Evolutionary conservation across 2,888 invertebrate genomes (phyloP), one percentile per base, ranked within the genome.

Genomic region (Drosophila differens): DNA sequence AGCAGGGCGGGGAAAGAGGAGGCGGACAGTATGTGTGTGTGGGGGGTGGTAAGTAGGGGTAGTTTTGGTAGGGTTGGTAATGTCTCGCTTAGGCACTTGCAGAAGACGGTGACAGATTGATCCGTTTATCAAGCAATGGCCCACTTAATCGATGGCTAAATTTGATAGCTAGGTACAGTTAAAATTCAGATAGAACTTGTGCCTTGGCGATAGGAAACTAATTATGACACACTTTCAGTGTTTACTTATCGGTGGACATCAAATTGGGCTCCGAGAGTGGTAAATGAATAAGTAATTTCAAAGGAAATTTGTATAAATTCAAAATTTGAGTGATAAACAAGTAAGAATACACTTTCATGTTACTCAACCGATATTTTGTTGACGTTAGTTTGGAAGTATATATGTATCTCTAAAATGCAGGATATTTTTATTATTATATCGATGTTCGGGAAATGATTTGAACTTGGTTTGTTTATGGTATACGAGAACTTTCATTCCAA

Each of bases 41-140:
- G 33, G 7, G 3, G 32, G 35, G 0, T 14, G 9, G 28, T 22
- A 16, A 4, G 19, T 39, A 28, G 12, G 39, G 6, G n/a, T 33
- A 12, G 28, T 32, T 28, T 59, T 60, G 54, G 60, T 14, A 16
- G 47, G 22, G 7, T 25, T 7, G 14, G 14, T 47, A 47, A 22
- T 47, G 47, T 47, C 22, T 22, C 4, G 22, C 7, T 14, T 47
- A 9, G 25, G 47, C 44, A 44, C 60, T 39, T 19, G 70, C 52
- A 6, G 58, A 28, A 25, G 2, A 19, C 16, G 28, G n/a, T 32
- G 35, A 39, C 53, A 33, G 70, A 59, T 63, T 67, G 51, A 30
- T 41, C 68, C 68, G 35, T 65, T 72, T 58, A 68, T 76, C 55
- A 68, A 55, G 47, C 59, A 52, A 59, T 59, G 35, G 51, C 28